phyloP scores from a whole-genome alignment of 2,113 vertebrate genomes.

The Muntiacus muntjak region DNA sequence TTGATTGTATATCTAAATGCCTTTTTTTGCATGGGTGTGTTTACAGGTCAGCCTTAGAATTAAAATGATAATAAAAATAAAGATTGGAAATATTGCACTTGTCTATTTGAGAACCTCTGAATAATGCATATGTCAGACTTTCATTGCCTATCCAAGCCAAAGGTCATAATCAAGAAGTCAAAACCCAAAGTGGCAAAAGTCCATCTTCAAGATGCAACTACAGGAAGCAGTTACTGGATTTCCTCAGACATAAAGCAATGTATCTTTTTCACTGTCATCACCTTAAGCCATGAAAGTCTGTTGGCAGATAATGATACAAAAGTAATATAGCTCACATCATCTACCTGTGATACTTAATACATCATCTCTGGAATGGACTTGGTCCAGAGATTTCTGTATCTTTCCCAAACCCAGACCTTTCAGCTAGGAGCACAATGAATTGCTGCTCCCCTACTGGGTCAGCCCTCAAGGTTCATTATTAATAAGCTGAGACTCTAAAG shows the following conservation, averaged over 20 bases:
- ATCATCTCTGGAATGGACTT: constrained; percentile 59
- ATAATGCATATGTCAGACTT: not conserved
- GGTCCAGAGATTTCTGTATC: constrained; percentile 68
- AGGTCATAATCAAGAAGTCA: constrained; percentile 2
- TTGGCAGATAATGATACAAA: constrained; percentile 46
- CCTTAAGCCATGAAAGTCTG: not conserved
- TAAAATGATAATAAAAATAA: not conserved
- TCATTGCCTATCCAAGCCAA: not conserved
- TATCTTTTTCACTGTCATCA: constrained; percentile 17
- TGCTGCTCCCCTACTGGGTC: constrained; percentile 77
- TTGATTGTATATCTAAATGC: not conserved
- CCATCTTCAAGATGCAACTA: constrained; percentile 47
- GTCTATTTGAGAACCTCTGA: not conserved
- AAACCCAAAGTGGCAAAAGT: not conserved
- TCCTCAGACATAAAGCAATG: constrained; percentile 4
- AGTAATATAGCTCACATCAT: constrained; percentile 63
- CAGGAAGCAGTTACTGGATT: not conserved
- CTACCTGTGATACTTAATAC: constrained; percentile 57
- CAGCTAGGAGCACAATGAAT: constrained; percentile 71
- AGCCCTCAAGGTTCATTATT: constrained; percentile 79
- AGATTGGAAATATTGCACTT: not conserved
- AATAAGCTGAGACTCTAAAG: constrained; percentile 80
- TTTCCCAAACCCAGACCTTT: constrained; percentile 65
- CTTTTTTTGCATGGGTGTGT: not conserved
- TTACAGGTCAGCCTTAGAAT: not conserved